A percentile compares a stretch with the other conserved stretches of the same genome.
Evolutionary conservation across 1,140 invertebrate genomes (phyloP).

Genomic region (Caenorhabditis latens): DNA sequence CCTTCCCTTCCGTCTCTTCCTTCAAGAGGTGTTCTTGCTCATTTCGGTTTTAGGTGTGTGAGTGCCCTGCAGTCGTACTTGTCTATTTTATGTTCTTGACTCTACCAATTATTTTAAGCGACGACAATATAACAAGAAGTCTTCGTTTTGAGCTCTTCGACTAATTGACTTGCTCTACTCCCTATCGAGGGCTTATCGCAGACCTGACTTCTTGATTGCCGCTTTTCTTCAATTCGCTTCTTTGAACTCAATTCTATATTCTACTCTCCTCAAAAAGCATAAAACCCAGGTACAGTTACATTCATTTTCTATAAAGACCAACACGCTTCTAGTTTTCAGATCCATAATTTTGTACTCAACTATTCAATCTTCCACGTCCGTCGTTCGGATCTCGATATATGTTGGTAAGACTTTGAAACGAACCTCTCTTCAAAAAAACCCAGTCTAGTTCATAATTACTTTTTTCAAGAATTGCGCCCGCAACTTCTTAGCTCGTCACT

Average conservation of each 20-base stretch:
- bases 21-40: conserved; percentile 47
- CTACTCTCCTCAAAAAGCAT: too few species aligned
- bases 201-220: conserved; percentile 36
- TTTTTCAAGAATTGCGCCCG: conserved; percentile 7
- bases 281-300: not conserved
- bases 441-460: not conserved
- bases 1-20: conserved; percentile 26
- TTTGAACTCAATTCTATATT: not conserved
- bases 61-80: not conserved
- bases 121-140: conserved; percentile 47
- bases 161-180: conserved; percentile 47
- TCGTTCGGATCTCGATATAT: conserved; percentile 8
- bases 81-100: conserved; percentile 22
- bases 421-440: not conserved
- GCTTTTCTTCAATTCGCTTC: not conserved
- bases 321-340: too few species aligned
- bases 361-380: not conserved
- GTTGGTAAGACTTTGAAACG: not conserved
- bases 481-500: conserved; percentile 49
- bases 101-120: conserved; percentile 53
- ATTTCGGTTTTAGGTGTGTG: conserved; percentile 11
- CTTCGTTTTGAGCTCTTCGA: conserved; percentile 29
- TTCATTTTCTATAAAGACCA: not conserved
- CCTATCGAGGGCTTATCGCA: conserved; percentile 27
- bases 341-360: not conserved